Percentiles rank a stretch among this genome's conserved stretches.
These are phyloP conservation scores for Druon quercuslanigerum DNA, from an alignment of 1,140 invertebrate species.

Conservation along the genomic window DNA sequence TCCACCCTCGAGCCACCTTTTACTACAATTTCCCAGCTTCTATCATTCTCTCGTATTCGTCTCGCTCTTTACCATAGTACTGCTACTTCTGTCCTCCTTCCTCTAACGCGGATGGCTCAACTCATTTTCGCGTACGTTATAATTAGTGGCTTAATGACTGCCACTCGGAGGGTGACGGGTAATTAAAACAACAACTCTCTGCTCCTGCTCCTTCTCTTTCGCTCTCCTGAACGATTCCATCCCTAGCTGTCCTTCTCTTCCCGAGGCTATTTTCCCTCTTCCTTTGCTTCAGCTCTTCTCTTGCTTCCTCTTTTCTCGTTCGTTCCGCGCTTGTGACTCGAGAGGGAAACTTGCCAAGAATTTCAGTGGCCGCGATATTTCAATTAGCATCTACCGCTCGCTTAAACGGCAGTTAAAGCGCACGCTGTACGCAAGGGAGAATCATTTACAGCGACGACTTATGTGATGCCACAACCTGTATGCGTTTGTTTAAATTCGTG, in stretches of 20 bases:
- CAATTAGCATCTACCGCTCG: slow-evolving; percentile 70
- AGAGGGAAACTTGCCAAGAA: slow-evolving; percentile 65
- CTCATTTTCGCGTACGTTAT: slow-evolving; percentile 74
- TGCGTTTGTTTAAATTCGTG: slow-evolving; percentile 44
- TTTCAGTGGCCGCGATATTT: slow-evolving; percentile 73
- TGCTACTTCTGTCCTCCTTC: slow-evolving; percentile 40
- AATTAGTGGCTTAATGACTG: slow-evolving; percentile 75
- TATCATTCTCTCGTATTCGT: slow-evolving; percentile 30
- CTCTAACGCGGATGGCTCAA: slow-evolving; percentile 59
- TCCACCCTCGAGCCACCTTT: slow-evolving; percentile 52
- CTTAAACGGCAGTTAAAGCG: slow-evolving; percentile 64
- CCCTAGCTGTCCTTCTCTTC: slow-evolving; percentile 11
- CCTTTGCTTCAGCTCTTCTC: slow-evolving; percentile 18
- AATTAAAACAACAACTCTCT: slow-evolving; percentile 73
- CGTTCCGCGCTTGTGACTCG: slow-evolving; percentile 33
- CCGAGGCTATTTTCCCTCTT: slow-evolving; percentile 42
- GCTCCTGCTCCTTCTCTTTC: slow-evolving; percentile 41
- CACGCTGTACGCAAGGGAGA: slow-evolving; percentile 46
- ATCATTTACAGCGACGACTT: slow-evolving; percentile 24
- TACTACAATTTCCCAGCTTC: slow-evolving; percentile 55
- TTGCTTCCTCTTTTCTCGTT: not conserved
- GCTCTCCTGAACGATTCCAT: slow-evolving; percentile 32
- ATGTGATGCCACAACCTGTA: slow-evolving; percentile 45
- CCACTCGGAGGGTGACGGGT: slow-evolving; percentile 70
- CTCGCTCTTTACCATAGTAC: slow-evolving; percentile 19